Conservation (phyloP, 2,797 vertebrate genomes). For the Forpus xanthops region DNA sequence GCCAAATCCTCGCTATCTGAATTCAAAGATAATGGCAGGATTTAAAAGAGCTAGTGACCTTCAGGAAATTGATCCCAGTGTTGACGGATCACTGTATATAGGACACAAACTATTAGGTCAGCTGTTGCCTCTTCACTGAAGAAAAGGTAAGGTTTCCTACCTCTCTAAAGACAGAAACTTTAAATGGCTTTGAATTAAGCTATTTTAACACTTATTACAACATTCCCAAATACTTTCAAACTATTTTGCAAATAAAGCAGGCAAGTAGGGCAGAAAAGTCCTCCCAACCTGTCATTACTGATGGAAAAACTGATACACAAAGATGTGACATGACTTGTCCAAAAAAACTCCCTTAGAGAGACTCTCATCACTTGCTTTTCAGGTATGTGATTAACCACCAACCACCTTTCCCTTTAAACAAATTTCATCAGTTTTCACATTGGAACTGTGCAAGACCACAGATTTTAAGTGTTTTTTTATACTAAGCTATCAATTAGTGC, state of each 20-base stretch:
- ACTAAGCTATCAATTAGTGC: background rate
- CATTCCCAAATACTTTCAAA: background rate
- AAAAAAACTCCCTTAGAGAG: background rate
- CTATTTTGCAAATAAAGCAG: background rate
- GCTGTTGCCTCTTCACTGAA: background rate
- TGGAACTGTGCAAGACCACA: background rate
- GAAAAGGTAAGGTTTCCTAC: background rate
- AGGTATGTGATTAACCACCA: background rate
- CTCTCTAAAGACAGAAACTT: background rate
- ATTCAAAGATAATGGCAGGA: background rate
- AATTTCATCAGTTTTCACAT: background rate
- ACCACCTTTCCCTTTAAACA: background rate
- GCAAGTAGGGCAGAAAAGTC: background rate
- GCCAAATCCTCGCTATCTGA: background rate
- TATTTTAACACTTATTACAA: background rate
- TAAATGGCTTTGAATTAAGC: background rate
- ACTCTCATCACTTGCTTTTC: background rate
- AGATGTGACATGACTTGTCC: conserved; percentile 33
- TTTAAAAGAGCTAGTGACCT: conserved; percentile 27
- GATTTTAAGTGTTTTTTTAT: background rate
- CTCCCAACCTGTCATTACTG: conserved; percentile 24
- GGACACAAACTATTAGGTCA: background rate
- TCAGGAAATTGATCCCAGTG: conserved; percentile 31
- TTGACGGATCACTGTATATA: conserved; percentile 41
- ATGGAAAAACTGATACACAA: background rate